Evolutionary conservation across 2,797 vertebrate species (phyloP).

Genomic region (Champsocephalus gunnari): DNA sequence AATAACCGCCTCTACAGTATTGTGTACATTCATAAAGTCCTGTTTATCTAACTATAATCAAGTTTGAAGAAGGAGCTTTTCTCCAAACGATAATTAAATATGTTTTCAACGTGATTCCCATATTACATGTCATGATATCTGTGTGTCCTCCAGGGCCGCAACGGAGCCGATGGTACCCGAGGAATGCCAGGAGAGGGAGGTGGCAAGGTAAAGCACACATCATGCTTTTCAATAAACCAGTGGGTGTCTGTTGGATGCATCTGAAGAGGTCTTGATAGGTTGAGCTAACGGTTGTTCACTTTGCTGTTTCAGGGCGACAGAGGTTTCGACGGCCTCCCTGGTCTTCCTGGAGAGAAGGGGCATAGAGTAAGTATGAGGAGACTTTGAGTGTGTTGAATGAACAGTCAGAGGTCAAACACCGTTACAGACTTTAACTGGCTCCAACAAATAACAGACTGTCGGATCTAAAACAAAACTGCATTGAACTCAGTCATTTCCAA

Average conservation of each 20-base stretch:
- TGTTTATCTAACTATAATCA: conserved; percentile 61
- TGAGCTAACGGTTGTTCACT: not conserved
- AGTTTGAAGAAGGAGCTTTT: conserved; percentile 37
- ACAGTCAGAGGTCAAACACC: conserved; percentile 17
- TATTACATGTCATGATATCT: conserved; percentile 33
- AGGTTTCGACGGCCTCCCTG: conserved; percentile 87
- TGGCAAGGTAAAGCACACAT: conserved; percentile 86
- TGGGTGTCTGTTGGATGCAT: not conserved
- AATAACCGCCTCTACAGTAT: conserved; percentile 26
- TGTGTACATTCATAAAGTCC: conserved; percentile 34
- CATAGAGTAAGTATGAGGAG: conserved; percentile 80
- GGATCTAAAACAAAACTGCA: conserved; percentile 11
- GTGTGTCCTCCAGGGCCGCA: conserved; percentile 87
- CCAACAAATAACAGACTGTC: conserved; percentile 33
- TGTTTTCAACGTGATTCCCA: conserved; percentile 37
- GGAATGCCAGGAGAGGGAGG: conserved; percentile 96
- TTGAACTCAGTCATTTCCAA: conserved; percentile 28
- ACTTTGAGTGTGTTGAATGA: not conserved
- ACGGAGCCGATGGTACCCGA: conserved; percentile 94
- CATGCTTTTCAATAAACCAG: not conserved
- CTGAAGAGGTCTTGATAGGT: conserved; percentile 9
- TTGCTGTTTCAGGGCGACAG: conserved; percentile 81
- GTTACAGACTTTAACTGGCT: conserved; percentile 17
- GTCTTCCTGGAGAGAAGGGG: conserved; percentile 87
- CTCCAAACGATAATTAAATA: conserved; percentile 23